Base-by-base conservation (phyloP, 1,140 invertebrate species). In the Microvelia longipes region DNA sequence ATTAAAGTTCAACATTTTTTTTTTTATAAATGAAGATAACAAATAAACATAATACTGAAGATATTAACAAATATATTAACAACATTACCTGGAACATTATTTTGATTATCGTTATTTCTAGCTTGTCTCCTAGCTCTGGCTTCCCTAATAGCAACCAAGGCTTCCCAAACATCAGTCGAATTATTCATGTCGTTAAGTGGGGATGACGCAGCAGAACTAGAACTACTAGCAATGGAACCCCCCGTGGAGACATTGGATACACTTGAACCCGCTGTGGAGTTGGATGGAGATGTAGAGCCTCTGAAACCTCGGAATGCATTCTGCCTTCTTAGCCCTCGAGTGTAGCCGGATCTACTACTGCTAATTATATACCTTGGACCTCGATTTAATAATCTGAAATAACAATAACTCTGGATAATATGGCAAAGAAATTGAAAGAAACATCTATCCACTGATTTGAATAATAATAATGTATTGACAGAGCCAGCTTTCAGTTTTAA, bases 151-250 rank as follows among this genome's bases (percentile, higher is more conserved):
- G 85, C 85, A 5, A 87, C 83, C 1, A 86, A 78, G 2, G 86
- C 86, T 75, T 88, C 86, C 85, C 86, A 87, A 15, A 88, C 83
- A 73, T 87, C 86, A 64, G 83, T 83, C 19, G 81, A 77, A 28
- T 80, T 79, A 0, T 82, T 79, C 64, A 80, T 80, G 1, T 82
- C 28, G 26, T 82, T 79, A 80, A 26, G 13, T 35, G 26, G 1
- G 29, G n/a, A n/a, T 11, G 29, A 29, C 29, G 64, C 24, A 25
- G 11, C 19, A 19, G 29, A 2, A 68, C 67, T 35, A 27, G 62
- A 11, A 50, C 35, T 50, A 11, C 5, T 11, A 50, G 35, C 35
- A 50, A 50, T 19, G 19, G 35, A 50, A 50, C 35, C 35, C 5
- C 68, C 19, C 68, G n/a, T 68, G 64, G 69, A 66, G 69, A 72